A percentile compares a stretch with the other conserved stretches of the same genome.
Conservation (phyloP, 2,113 vertebrate species). For the Neolamprologus sp. region DNA sequence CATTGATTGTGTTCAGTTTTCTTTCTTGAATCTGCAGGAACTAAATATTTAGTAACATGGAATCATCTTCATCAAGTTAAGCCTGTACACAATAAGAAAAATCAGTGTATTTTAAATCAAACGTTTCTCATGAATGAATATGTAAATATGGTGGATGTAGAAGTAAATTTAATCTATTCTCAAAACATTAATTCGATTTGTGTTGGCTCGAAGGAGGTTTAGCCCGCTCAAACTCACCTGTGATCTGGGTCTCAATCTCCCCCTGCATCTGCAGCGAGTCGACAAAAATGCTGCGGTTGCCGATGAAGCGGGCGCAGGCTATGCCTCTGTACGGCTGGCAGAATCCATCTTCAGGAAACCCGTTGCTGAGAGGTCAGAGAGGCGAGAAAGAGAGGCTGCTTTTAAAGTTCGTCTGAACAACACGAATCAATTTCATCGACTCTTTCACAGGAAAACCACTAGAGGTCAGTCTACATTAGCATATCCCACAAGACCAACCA, state of each 20-base stretch:
- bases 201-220: not conserved
- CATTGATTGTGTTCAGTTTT: not conserved
- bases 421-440: not conserved
- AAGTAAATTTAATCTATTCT: not conserved
- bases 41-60: not conserved
- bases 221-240: slow-evolving; percentile 70
- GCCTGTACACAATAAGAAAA: not conserved
- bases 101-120: not conserved
- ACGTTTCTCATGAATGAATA: not conserved
- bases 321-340: slow-evolving; percentile 99
- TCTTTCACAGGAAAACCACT: slow-evolving; percentile 12
- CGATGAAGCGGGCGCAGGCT: slow-evolving; percentile 93
- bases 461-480: slow-evolving; percentile 53
- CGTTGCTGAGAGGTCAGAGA: slow-evolving; percentile 72
- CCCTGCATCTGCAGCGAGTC: slow-evolving; percentile 99
- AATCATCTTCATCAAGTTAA: not conserved
- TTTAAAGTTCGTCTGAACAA: not conserved
- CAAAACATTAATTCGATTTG: not conserved
- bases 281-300: slow-evolving; percentile 94
- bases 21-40: not conserved
- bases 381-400: not conserved
- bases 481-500: not conserved
- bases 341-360: slow-evolving; percentile 94
- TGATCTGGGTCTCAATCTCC: slow-evolving; percentile 98
- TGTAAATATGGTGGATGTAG: not conserved